A percentile compares a stretch with the other conserved stretches of the same genome.
Evolutionary conservation across 2,113 vertebrate species (phyloP).

Genomic region (Platichthys stellatus): DNA sequence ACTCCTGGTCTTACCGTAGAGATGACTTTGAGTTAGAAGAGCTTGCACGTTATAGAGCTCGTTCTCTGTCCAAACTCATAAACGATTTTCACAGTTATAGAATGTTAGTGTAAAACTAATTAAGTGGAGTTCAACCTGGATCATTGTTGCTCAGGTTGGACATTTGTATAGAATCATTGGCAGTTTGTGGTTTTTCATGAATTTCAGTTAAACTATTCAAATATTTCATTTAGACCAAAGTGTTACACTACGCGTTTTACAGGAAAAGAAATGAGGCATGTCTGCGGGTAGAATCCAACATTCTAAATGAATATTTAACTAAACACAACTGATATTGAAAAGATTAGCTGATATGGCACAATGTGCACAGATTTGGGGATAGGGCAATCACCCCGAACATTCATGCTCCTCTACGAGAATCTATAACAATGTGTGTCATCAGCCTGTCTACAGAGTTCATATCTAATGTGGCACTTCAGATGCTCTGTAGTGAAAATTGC

Average conservation of each 20-base stretch:
- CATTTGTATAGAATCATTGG: neutral
- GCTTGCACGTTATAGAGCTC: neutral
- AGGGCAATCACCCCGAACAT: neutral
- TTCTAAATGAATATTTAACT: neutral
- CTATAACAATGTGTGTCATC: neutral
- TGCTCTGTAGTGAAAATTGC: neutral
- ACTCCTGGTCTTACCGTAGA: neutral
- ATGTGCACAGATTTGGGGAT: neutral
- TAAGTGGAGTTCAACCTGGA: neutral
- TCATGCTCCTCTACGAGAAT: neutral
- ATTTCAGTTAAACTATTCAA: neutral
- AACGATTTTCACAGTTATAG: slow-evolving; percentile 16
- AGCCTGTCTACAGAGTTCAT: neutral
- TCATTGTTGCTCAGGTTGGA: neutral
- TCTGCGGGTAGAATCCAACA: neutral
- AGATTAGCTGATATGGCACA: neutral
- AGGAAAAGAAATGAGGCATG: neutral
- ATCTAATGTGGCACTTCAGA: neutral
- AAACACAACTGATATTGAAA: slow-evolving; percentile 1
- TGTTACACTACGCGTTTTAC: neutral
- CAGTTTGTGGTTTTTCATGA: neutral
- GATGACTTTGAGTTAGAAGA: neutral
- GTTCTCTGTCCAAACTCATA: slow-evolving; percentile 3
- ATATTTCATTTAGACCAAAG: neutral
- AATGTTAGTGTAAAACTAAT: neutral